phyloP scores from a whole-genome alignment of 2,797 vertebrate species.

The Telmatherina bonti region DNA sequence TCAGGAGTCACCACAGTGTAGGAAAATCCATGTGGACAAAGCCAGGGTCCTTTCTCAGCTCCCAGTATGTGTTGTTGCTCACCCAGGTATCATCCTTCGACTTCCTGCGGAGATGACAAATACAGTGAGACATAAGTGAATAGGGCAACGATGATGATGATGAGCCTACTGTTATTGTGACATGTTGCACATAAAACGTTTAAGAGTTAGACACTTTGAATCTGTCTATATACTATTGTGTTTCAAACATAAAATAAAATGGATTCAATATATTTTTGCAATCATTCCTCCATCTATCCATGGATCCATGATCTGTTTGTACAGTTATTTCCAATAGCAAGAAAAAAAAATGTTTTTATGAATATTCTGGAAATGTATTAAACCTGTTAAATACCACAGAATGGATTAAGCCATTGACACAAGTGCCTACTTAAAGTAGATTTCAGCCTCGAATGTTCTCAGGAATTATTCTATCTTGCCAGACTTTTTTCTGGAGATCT shows the following conservation, averaged over 20 bases:
- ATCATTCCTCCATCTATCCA: background rate
- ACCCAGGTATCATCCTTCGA: constrained; percentile 92
- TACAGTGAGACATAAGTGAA: background rate
- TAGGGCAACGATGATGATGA: background rate
- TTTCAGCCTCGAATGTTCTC: background rate
- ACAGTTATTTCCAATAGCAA: background rate
- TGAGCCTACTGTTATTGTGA: background rate
- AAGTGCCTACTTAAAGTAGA: background rate
- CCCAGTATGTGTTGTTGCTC: constrained; percentile 94
- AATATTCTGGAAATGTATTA: background rate
- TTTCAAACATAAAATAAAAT: background rate
- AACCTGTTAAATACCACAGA: background rate
- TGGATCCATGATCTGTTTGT: background rate
- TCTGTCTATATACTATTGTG: background rate
- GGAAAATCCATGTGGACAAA: constrained; percentile 90
- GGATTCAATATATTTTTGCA: background rate
- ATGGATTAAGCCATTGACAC: background rate
- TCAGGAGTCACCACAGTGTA: constrained; percentile 89
- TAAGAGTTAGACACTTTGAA: background rate
- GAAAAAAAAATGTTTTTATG: background rate
- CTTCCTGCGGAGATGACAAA: constrained; percentile 82
- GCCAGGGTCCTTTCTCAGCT: constrained; percentile 89
- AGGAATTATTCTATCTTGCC: background rate
- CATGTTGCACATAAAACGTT: too few species aligned
- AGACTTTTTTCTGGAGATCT: background rate